Evolutionary conservation across 2,113 vertebrate genomes (phyloP).

Genomic region (Nibea coibor): DNA sequence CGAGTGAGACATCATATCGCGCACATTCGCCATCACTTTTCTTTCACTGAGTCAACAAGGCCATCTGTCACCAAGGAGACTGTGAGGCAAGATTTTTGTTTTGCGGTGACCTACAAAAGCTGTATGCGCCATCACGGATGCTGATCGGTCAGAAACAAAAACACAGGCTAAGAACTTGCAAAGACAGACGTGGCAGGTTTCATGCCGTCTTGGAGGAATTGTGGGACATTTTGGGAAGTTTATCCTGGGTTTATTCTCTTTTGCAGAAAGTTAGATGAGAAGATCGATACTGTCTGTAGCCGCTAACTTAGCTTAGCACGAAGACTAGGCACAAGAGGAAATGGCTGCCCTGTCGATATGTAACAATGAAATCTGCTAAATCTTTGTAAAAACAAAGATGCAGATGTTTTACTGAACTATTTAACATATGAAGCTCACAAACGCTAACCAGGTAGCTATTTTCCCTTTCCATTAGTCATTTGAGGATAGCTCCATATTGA

Average conservation of each 20-base stretch:
- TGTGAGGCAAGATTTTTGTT: not conserved
- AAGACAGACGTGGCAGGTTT: not conserved
- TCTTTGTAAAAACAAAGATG: no score
- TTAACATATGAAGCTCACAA: no score
- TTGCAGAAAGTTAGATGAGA: not conserved
- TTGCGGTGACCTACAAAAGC: conserved; percentile 33
- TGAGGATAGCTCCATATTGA: not conserved
- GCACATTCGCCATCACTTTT: conserved; percentile 58
- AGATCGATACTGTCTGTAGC: not conserved
- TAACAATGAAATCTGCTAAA: not conserved
- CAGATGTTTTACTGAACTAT: not conserved
- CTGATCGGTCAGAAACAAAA: conserved; percentile 2
- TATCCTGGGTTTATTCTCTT: not conserved
- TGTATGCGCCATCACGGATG: not conserved
- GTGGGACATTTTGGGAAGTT: not conserved
- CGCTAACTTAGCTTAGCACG: not conserved
- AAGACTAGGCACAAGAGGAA: not conserved
- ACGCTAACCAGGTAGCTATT: not conserved
- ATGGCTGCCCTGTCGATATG: not conserved
- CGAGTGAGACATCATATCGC: conserved; percentile 70
- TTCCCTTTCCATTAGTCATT: no score
- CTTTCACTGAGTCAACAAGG: conserved; percentile 61
- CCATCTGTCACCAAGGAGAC: not conserved
- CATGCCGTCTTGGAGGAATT: not conserved
- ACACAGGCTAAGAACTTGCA: not conserved